phyloP scores from a whole-genome alignment of 2,888 invertebrate genomes.

The Panzeria rudis region DNA sequence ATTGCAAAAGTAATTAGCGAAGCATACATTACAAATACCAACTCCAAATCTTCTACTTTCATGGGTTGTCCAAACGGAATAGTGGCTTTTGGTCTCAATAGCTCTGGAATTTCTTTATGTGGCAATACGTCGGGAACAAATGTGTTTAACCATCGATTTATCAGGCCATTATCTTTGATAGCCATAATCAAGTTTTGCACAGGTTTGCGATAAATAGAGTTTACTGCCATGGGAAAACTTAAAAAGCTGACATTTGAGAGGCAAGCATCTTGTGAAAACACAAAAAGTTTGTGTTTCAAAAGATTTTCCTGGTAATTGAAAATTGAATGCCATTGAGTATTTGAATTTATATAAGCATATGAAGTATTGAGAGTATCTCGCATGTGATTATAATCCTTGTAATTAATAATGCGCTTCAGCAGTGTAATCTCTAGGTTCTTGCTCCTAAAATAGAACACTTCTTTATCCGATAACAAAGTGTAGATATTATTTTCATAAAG shows the following conservation, averaged over 20 bases:
- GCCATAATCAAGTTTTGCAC: conserved; percentile 58
- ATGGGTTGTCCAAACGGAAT: conserved; percentile 25
- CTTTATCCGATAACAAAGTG: conserved; percentile 23
- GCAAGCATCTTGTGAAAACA: conserved; percentile 54
- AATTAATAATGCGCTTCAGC: conserved; percentile 7
- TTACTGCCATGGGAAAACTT: conserved; percentile 64
- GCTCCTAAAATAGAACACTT: background rate
- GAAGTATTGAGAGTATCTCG: conserved; percentile 32
- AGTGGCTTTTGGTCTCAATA: background rate
- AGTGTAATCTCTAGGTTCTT: background rate
- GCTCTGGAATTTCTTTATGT: background rate
- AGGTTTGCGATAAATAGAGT: conserved; percentile 60
- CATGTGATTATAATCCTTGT: conserved; percentile 12
- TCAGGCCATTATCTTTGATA: conserved; percentile 57
- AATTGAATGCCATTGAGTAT: conserved; percentile 25
- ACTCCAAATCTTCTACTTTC: conserved; percentile 49
- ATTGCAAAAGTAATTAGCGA: conserved; percentile 1
- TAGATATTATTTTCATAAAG: conserved; percentile 28
- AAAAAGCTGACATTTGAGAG: conserved; percentile 26
- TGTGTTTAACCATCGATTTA: conserved; percentile 61
- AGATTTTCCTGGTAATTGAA: conserved; percentile 31
- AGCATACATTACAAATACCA: conserved; percentile 56
- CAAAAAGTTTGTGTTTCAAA: conserved; percentile 24
- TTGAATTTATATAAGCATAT: conserved; percentile 34
- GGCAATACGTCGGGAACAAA: conserved; percentile 54